A percentile compares a stretch with the other conserved stretches of the same genome.
Evolutionary conservation across 2,888 invertebrate species (phyloP).

Genomic region (Cephonodes hylas): DNA sequence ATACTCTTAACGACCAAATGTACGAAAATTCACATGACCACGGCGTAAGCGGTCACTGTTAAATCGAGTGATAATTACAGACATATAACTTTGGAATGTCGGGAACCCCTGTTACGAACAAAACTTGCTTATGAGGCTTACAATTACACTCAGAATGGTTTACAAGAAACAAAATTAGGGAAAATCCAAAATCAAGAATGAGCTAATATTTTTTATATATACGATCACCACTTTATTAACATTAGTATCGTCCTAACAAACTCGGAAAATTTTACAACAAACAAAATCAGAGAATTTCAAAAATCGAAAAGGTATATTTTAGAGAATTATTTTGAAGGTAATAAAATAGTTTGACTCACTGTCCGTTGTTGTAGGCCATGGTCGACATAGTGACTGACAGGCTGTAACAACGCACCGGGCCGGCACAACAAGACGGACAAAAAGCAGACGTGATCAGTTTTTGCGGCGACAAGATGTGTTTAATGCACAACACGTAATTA

Average conservation of each 20-base stretch:
- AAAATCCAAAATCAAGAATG: background rate
- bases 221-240: too few species aligned
- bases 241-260: too few species aligned
- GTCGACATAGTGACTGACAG: constrained; percentile 17
- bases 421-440: background rate
- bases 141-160: too few species aligned
- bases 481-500: background rate
- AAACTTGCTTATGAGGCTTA: too few species aligned
- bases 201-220: too few species aligned
- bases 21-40: too few species aligned
- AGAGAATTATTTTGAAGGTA: background rate
- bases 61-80: too few species aligned
- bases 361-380: constrained; percentile 30
- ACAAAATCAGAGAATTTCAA: background rate
- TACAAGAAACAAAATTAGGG: background rate
- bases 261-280: too few species aligned
- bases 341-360: constrained; percentile 25
- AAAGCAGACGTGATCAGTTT: background rate
- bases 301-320: background rate
- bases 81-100: too few species aligned
- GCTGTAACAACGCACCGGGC: background rate
- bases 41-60: too few species aligned
- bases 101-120: too few species aligned
- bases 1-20: too few species aligned
- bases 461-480: background rate